phyloP scores from a whole-genome alignment of 2,797 vertebrate genomes.

The Hephaestus fuliginosus region DNA sequence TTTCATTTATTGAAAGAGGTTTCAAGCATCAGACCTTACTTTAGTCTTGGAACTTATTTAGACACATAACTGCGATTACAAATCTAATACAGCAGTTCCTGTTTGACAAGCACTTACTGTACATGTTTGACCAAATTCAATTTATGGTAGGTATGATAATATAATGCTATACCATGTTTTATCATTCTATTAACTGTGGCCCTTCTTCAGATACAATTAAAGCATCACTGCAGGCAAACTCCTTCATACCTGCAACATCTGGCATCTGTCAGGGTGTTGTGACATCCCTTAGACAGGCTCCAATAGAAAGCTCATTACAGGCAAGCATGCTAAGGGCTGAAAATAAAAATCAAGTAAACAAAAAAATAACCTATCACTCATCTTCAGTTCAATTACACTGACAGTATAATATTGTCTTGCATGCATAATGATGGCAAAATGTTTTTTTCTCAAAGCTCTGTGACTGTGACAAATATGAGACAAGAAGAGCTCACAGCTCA shows the following conservation, averaged over 20 bases:
- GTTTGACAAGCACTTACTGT: neutral
- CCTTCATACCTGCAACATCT: constrained; percentile 32
- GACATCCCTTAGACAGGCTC: constrained; percentile 7
- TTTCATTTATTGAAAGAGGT: constrained; percentile 33
- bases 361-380: constrained; percentile 25
- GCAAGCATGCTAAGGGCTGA: neutral
- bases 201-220: neutral
- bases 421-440: neutral
- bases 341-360: constrained; percentile 9
- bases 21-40: constrained; percentile 16
- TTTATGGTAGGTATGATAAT: neutral
- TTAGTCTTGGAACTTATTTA: constrained; percentile 6
- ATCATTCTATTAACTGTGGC: neutral
- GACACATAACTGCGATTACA: neutral
- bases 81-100: neutral
- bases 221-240: constrained; percentile 1
- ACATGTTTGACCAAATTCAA: neutral
- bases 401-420: constrained; percentile 31
- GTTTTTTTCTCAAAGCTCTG: neutral
- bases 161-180: neutral
- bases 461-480: constrained; percentile 3
- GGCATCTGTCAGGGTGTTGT: constrained; percentile 14
- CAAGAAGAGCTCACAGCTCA: neutral
- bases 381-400: constrained; percentile 14
- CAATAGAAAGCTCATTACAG: constrained; percentile 33